phyloP scores from a whole-genome alignment of 2,797 vertebrate genomes.

The Labeo calbasu region DNA sequence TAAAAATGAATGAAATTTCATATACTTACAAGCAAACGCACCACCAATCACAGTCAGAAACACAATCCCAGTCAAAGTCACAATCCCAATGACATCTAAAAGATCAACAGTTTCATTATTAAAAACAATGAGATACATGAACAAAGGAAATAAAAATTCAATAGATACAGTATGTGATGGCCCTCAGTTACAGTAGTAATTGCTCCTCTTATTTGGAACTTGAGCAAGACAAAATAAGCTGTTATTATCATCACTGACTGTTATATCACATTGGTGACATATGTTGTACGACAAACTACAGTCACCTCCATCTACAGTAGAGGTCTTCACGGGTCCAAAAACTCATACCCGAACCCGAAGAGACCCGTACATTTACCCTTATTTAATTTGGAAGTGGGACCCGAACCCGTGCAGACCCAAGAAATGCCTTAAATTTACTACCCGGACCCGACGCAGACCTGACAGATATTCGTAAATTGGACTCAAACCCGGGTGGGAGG shows the following conservation, averaged over 20 bases:
- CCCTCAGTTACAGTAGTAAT: background rate
- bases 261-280: background rate
- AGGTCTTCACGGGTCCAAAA: no score
- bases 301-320: background rate
- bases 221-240: background rate
- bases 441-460: no score
- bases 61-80: rapidly evolving
- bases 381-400: no score
- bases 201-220: background rate
- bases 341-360: no score
- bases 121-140: background rate
- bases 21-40: background rate
- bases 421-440: no score
- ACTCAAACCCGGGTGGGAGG: no score
- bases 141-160: background rate
- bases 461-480: no score
- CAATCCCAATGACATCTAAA: rapidly evolving
- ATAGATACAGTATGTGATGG: background rate
- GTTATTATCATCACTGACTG: background rate
- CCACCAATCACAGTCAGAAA: no score
- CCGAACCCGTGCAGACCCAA: no score
- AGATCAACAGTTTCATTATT: background rate
- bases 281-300: background rate
- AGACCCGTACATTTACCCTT: no score
- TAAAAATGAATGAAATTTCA: background rate